Base-by-base conservation (phyloP, 2,797 vertebrate species). In the Todus mexicanus region DNA sequence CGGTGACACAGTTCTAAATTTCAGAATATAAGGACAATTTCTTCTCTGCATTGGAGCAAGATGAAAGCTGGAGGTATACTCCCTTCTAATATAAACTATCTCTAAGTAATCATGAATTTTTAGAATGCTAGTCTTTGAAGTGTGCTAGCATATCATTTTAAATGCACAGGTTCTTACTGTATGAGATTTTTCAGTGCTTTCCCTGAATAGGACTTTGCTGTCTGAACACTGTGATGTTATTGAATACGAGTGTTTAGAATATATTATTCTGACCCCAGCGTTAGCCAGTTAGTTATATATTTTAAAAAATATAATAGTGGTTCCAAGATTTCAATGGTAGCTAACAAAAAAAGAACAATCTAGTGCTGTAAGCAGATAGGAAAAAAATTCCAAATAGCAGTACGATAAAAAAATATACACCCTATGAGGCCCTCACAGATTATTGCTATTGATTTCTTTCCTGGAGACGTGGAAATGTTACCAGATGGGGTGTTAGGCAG, bases 401-500 rank as follows among this genome's bases (percentile, higher is more conserved):
- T 64, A 94, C 81, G 97, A 97, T 97, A 97, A 98, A 97, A 96
- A 98, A 97, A 97, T 94, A 97, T 96, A 97, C 96, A 98, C 97
- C 96, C 96, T 97, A 94, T 97, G 97, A 98, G 98, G 98, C 98
- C 98, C 98, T 98, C 98, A 98, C 96, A 98, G 98, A 99, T 99
- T 99, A 99, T 99, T 99, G 98, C 98, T 99, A 99, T 99, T 99
- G 99, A 99, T 99, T 99, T 99, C 98, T 98, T 98, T 98, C 98
- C 97, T 98, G 97, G 98, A 98, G 98, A 99, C 97, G 98, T 99
- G 98, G 98, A 99, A 98, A 99, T 98, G 98, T 98, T 99, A 98
- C 98, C 98, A 99, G 98, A 99, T 98, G 98, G 98, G 98, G 98
- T 98, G 98, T 99, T 99, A 99, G 98, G 98, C 98, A 97, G 97